Evolutionary conservation across 2,888 invertebrate species (phyloP), one percentile per base, ranked within the genome.

Genomic region (Psococerastis gibbosa): DNA sequence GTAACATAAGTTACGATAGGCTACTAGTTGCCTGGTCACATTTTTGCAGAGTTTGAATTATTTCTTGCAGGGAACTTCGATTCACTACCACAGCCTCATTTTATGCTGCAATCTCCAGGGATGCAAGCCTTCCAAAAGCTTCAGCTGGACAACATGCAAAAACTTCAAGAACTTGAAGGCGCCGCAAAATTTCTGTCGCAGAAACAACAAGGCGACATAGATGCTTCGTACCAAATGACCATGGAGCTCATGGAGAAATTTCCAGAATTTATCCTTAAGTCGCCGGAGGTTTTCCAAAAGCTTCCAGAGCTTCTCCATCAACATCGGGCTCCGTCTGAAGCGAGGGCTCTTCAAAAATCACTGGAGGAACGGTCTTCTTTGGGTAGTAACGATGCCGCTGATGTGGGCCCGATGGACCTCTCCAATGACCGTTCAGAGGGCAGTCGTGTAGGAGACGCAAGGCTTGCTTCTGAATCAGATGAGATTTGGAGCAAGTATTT

Each of bases 401-500:
- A 38, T 20, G 22, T 13, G 20, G 22, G 17, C n/a, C 38, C 38
- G n/a, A 38, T 38, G 38, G 38, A 38, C 20, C 20, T 38, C 5
- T 38, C 38, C 3, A 38, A 38, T 20, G 38, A 38, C 20, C 17
- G 22, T 5, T 18, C 9, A 6, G 38, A 38, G 17, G 17, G 9
- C 17, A 5, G 20, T 17, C 17, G 22, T 13, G 38, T 13, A 16
- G 15, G n/a, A 16, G 38, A 38, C 22, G 13, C 13, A 5, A 20
- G 22, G 13, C 17, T n/a, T 18, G 6, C 22, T 6, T 13, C 20
- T 6, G 38, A 38, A 18, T 8, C 16, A 34, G 38, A 38, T n/a
- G 53, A 54, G 32, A 46, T 49, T 32, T 52, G 52, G 47, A 34
- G 45, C 27, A 47, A 49, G 13, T 52, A 46, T 43, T 50, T 53